Evolutionary conservation across 2,113 vertebrate genomes (phyloP), one percentile per base, ranked within the genome.

Genomic region (Oncorhynchus clarkii): DNA sequence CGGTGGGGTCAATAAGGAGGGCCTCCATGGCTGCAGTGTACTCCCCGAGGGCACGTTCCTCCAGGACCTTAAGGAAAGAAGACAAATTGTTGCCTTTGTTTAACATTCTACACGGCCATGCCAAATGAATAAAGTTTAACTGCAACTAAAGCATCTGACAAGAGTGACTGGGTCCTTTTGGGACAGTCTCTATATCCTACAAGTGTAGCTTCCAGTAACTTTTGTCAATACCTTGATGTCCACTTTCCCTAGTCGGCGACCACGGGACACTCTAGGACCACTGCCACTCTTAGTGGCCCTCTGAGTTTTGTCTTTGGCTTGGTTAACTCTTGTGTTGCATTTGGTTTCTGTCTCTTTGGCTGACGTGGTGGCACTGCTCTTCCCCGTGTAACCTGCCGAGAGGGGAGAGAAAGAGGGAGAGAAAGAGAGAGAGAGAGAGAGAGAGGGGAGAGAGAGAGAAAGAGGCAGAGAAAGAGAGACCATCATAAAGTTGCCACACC

Each of bases 21-120:
- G 70, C 39, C 39, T 83, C 34, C 66, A 92, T 90, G 78, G 90
- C 85, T 72, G 75, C 79, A 0, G 39, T 45, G 39, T 45, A 45
- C 39, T 45, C 39, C 39, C 39, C 9, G 2, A 45, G 39, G 9
- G 39, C 39, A 45, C 39, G 5, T 54, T 89, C 88, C 1, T 78
- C 64, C 7, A 91, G 84, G 80, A 75, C 87, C 78, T 69, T 85
- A 0, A 54, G 16, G 51, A 14, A 18, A 18, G 51, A 5, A 16
- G 16, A 4, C 16, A 54, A 18, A 54, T 18, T 24, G 1, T 39
- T 73, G 9, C 39, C 39, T 45, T 45, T 11, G 39, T 11, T 45
- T 45, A 45, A 45, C 39, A 12, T 45, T 45, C 39, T 45, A 45
- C 39, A 45, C 39, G 2, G 39, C 39, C 39, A 45, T 45, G 39